Percentiles rank a stretch among this genome's conserved stretches.
These are phyloP conservation scores for Caenorhabditis sp. DNA, from an alignment of 2,888 invertebrate species.

Conservation along the genomic window DNA sequence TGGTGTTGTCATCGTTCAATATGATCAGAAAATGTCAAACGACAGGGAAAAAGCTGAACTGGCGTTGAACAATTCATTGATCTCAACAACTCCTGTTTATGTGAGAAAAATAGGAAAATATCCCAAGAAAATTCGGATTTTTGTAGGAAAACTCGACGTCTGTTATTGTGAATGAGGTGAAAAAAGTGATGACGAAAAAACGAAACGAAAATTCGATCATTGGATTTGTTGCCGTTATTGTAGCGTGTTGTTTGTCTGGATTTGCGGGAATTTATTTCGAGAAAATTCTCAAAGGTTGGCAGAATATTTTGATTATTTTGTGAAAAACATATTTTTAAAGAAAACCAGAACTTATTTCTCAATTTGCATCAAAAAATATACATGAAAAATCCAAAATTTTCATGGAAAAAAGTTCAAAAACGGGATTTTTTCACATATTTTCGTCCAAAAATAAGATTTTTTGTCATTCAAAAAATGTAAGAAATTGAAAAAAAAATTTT, in stretches of 20 bases:
- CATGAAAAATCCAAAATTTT: no score
- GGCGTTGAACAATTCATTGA: neutral
- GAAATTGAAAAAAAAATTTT: no score
- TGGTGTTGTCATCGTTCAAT: constrained; percentile 73
- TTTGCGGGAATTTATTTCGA: constrained; percentile 98
- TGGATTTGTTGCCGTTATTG: constrained; percentile 59
- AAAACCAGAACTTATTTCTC: no score
- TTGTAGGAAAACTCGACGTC: neutral
- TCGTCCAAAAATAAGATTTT: no score
- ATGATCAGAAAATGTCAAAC: constrained; percentile 52
- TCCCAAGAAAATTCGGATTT: neutral
- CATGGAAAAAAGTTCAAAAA: no score
- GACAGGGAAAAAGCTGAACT: constrained; percentile 16
- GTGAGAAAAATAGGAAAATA: no score
- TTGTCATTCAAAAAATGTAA: no score
- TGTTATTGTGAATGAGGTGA: neutral
- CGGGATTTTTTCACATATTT: no score
- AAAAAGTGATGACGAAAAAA: neutral
- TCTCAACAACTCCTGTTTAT: no score
- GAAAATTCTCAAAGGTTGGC: constrained; percentile 85
- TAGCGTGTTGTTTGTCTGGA: constrained; percentile 84
- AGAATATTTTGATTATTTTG: no score
- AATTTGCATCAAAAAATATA: no score
- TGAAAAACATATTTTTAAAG: no score
- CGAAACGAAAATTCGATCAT: constrained; percentile 19